A percentile compares a stretch with the other conserved stretches of the same genome.
Conservation (phyloP, 2,113 vertebrate genomes). For the Myrmecophaga tridactyla region DNA sequence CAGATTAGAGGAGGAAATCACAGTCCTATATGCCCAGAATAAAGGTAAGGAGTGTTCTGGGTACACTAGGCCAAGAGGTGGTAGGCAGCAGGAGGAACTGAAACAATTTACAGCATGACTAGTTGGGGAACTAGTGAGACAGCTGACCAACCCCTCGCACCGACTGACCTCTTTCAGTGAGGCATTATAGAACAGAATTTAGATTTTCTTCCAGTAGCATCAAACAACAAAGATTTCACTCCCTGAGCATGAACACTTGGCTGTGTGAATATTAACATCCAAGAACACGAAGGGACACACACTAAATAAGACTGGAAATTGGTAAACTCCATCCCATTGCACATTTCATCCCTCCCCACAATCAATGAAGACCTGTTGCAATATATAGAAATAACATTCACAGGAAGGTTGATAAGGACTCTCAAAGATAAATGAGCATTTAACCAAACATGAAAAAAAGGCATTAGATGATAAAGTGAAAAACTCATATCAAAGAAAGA, state of each 20-base stretch:
- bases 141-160: not conserved
- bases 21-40: not conserved
- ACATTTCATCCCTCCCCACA: not conserved
- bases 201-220: not conserved
- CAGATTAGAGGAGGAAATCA: not conserved
- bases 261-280: not conserved
- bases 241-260: not conserved
- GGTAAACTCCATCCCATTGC: not conserved
- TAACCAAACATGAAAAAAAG: slow-evolving; percentile 6
- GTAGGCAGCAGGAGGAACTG: not conserved
- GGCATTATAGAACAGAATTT: not conserved
- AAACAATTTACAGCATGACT: not conserved
- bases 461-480: not conserved
- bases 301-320: not conserved
- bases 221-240: not conserved
- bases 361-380: not conserved
- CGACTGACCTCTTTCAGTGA: not conserved
- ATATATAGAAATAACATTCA: not conserved
- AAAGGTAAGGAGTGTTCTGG: not conserved
- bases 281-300: not conserved
- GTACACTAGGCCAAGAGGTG: not conserved
- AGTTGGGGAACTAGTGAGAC: not conserved
- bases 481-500: not conserved
- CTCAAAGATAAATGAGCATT: slow-evolving; percentile 9
- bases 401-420: not conserved